A percentile compares a stretch with the other conserved stretches of the same genome.
Evolutionary conservation across 2,888 invertebrate genomes (phyloP).

Genomic region (Ophion ellenae): DNA sequence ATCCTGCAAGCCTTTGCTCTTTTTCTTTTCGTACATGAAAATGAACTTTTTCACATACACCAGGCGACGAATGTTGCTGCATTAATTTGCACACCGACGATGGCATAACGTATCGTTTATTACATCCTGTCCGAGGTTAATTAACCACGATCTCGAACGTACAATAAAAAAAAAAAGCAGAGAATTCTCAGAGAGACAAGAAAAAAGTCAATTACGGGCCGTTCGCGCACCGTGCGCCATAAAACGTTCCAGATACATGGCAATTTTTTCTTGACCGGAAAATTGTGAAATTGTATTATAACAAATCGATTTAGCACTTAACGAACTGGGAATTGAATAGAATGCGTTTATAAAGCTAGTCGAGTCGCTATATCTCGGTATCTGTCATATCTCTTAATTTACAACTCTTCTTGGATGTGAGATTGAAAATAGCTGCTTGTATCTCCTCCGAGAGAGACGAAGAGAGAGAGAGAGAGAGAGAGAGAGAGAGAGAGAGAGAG

Average conservation of each 20-base stretch:
- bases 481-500: not conserved
- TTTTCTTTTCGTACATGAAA: constrained; percentile 40
- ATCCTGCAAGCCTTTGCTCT: constrained; percentile 52
- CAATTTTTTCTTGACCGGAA: not conserved
- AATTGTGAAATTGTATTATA: constrained; percentile 4
- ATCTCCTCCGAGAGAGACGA: not conserved
- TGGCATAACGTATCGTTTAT: constrained; percentile 43
- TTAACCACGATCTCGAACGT: constrained; percentile 16
- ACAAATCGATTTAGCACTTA: constrained; percentile 17
- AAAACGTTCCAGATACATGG: constrained; percentile 4
- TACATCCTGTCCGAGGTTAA: constrained; percentile 45
- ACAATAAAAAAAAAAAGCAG: constrained; percentile 9
- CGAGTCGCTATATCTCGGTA: not conserved
- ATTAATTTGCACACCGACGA: constrained; percentile 53
- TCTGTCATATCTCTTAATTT: not conserved
- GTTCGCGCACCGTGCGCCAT: not conserved
- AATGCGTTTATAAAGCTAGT: constrained; percentile 22
- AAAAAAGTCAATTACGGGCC: constrained; percentile 21
- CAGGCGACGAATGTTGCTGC: constrained; percentile 26
- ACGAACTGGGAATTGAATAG: not conserved
- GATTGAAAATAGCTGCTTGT: not conserved
- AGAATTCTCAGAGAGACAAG: constrained; percentile 1
- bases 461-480: not conserved
- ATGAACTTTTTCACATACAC: not conserved
- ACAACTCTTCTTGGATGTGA: constrained; percentile 16